Percentiles rank a stretch among this genome's conserved stretches.
Conservation (phyloP, 1,140 invertebrate genomes). For the Reticulitermes speratus region DNA sequence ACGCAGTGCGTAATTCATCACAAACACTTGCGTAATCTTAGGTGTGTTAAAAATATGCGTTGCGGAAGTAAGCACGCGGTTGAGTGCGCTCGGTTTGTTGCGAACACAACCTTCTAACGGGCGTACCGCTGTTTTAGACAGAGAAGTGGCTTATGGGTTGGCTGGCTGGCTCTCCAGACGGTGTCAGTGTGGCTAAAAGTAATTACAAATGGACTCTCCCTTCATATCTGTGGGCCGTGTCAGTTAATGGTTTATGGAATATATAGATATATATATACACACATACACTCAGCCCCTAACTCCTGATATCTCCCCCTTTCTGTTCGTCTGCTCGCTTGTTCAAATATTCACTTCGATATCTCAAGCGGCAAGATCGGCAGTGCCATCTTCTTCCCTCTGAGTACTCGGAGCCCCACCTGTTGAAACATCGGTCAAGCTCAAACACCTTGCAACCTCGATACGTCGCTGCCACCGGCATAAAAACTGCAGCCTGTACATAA, state of each 20-base stretch:
- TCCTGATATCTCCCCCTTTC: neutral
- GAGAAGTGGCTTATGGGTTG: neutral
- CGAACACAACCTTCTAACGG: neutral
- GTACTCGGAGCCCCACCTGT: neutral
- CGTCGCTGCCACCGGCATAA: no score
- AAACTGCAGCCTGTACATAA: no score
- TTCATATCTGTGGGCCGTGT: neutral
- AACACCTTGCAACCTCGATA: no score
- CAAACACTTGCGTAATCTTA: no score
- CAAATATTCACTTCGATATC: constrained; percentile 11
- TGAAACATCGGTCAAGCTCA: neutral
- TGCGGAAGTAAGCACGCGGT: neutral
- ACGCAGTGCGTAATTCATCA: no score
- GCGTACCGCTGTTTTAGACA: neutral
- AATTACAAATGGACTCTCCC: neutral
- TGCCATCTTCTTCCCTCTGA: neutral
- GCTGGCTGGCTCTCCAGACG: neutral
- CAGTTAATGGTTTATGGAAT: neutral
- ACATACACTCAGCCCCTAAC: neutral
- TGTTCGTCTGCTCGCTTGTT: neutral
- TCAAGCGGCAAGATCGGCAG: neutral
- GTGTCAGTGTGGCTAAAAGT: neutral
- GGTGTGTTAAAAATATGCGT: no score
- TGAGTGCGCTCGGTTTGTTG: neutral
- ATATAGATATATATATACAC: neutral